Percentiles rank a stretch among this genome's conserved stretches.
Evolutionary conservation across 2,888 invertebrate species (phyloP).

Genomic region (Ophion slaviceki): DNA sequence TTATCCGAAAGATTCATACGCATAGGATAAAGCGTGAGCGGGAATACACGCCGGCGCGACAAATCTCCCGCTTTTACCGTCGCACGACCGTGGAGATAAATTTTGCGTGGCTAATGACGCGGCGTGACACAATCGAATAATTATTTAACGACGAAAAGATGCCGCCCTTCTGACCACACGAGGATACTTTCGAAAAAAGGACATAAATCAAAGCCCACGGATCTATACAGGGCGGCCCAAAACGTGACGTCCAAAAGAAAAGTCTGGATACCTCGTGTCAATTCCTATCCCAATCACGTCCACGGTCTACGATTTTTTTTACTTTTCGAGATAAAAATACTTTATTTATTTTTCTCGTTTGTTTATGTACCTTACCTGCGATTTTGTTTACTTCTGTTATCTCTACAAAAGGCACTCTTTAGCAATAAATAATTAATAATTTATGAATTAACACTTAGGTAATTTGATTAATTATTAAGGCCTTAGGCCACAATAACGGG

Average conservation of each 20-base stretch:
- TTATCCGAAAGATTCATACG: slow-evolving; percentile 6
- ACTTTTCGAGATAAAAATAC: background rate
- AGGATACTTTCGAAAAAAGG: slow-evolving; percentile 31
- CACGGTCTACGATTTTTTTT: background rate
- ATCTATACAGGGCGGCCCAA: background rate
- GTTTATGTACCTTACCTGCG: too few relatives aligned
- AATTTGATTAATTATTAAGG: too few relatives aligned
- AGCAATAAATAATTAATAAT: too few relatives aligned
- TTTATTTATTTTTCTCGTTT: background rate
- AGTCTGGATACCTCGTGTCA: background rate
- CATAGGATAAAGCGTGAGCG: background rate
- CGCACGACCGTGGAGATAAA: slow-evolving; percentile 34
- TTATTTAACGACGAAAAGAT: slow-evolving; percentile 59
- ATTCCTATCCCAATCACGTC: background rate
- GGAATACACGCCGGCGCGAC: background rate
- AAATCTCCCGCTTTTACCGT: slow-evolving; percentile 13
- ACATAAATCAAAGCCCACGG: slow-evolving; percentile 56
- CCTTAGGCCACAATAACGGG: too few relatives aligned
- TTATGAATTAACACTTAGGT: too few relatives aligned
- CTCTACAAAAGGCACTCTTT: too few relatives aligned
- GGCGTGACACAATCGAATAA: slow-evolving; percentile 61
- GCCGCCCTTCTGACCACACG: slow-evolving; percentile 53
- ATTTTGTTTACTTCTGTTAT: too few relatives aligned
- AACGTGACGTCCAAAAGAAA: background rate
- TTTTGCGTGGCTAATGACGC: slow-evolving; percentile 55